A percentile compares a stretch with the other conserved stretches of the same genome.
Conservation (phyloP, 1,140 invertebrate species). For the Carposina sasakii region DNA sequence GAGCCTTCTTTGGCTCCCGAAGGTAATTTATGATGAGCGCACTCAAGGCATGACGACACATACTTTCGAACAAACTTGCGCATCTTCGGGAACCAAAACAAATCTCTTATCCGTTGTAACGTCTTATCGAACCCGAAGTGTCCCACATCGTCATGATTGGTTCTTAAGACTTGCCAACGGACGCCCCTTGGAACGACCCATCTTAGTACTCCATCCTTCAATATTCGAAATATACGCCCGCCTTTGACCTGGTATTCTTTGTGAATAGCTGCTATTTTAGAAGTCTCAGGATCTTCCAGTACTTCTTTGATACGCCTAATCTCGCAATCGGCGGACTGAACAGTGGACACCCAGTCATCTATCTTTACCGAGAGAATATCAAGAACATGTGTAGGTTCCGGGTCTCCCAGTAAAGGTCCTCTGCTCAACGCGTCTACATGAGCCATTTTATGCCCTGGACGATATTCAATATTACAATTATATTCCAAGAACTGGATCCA, state of each 20-base stretch:
- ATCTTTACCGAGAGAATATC: too few relatives aligned
- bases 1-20: background rate
- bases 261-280: too few relatives aligned
- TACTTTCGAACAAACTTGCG: background rate
- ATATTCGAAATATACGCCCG: too few relatives aligned
- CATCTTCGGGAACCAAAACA: constrained; percentile 1
- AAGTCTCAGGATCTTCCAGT: too few relatives aligned
- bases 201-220: too few relatives aligned
- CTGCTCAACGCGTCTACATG: too few relatives aligned
- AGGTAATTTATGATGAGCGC: background rate
- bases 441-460: background rate
- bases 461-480: background rate
- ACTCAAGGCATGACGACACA: background rate
- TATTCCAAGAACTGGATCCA: background rate
- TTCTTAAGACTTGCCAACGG: background rate
- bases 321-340: background rate
- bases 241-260: too few relatives aligned
- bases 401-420: too few relatives aligned
- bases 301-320: background rate
- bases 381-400: too few relatives aligned
- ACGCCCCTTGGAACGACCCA: background rate
- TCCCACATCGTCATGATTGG: background rate
- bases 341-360: background rate
- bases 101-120: background rate
- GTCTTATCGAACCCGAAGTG: background rate